Conservation (phyloP, 2,113 vertebrate species). For the Paracanthobrama guichenoti region DNA sequence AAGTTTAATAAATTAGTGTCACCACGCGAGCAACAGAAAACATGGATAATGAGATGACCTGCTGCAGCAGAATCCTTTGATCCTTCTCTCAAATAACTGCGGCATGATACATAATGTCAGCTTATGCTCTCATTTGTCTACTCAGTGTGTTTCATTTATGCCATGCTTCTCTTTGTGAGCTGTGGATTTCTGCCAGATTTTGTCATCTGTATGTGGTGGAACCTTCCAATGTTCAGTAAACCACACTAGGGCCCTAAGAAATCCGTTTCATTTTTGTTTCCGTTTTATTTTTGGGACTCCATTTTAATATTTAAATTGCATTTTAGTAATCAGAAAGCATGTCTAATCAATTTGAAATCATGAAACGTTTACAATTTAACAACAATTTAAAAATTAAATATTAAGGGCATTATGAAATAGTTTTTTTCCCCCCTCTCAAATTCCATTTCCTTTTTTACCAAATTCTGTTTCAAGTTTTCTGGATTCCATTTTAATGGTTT, state of each 20-base stretch:
- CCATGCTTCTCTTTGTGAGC: neutral
- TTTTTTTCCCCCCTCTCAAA: too few relatives aligned
- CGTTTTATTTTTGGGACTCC: neutral
- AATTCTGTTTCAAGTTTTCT: too few relatives aligned
- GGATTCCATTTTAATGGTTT: too few relatives aligned
- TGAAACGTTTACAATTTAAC: too few relatives aligned
- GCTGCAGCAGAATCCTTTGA: conserved; percentile 54
- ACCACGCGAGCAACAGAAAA: conserved; percentile 58
- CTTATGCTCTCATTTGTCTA: conserved; percentile 17
- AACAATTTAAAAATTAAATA: too few relatives aligned
- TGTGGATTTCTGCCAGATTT: neutral
- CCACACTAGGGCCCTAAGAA: too few relatives aligned
- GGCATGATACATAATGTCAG: conserved; percentile 5
- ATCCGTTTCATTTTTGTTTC: too few relatives aligned
- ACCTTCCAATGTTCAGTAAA: conserved; percentile 2
- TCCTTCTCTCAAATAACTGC: conserved; percentile 7
- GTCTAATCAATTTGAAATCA: too few relatives aligned
- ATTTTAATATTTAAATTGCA: too few relatives aligned
- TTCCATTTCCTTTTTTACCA: too few relatives aligned
- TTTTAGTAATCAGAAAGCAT: too few relatives aligned
- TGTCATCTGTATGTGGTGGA: neutral
- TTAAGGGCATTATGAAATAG: too few relatives aligned
- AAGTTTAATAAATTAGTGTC: conserved; percentile 49
- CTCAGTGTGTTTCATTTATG: neutral
- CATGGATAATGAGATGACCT: conserved; percentile 57